Conservation (phyloP, 1,140 invertebrate genomes). For the Thaumetopoea pityocampa region DNA sequence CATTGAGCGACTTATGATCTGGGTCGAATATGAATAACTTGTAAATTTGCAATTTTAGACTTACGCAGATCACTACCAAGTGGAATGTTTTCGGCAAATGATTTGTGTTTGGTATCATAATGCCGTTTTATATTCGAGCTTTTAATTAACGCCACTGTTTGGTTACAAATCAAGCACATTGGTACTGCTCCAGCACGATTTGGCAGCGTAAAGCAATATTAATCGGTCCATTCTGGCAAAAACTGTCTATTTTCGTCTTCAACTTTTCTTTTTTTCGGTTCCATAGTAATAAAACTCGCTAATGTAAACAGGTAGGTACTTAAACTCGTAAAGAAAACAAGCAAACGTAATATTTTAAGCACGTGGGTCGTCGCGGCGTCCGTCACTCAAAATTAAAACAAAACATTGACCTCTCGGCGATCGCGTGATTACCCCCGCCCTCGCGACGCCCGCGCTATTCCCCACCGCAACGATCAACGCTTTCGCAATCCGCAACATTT, state of each 20-base stretch:
- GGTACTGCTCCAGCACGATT: conserved; percentile 3
- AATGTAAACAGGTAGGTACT: conserved; percentile 1
- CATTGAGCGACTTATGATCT: conserved; percentile 11
- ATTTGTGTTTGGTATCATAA: conserved; percentile 7
- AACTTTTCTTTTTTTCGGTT: conserved; percentile 2
- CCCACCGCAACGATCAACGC: no score
- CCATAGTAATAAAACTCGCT: background rate
- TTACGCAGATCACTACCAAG: conserved; percentile 3
- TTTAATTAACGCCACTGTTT: conserved; percentile 8
- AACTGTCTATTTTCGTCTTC: conserved; percentile 1
- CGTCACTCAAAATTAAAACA: no score
- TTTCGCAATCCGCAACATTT: no score
- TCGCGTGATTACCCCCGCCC: no score
- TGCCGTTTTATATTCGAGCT: conserved; percentile 6
- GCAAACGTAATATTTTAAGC: no score
- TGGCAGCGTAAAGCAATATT: conserved; percentile 3
- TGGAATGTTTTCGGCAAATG: conserved; percentile 5
- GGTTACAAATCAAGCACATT: conserved; percentile 8
- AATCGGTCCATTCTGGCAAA: conserved; percentile 1
- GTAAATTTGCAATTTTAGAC: conserved; percentile 6
- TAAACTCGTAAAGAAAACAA: no score
- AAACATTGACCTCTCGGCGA: no score
- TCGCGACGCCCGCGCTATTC: no score
- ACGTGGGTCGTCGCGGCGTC: no score
- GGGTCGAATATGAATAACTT: conserved; percentile 4